Evolutionary conservation across 2,113 vertebrate genomes (phyloP).

Genomic region (Crocuta crocuta): DNA sequence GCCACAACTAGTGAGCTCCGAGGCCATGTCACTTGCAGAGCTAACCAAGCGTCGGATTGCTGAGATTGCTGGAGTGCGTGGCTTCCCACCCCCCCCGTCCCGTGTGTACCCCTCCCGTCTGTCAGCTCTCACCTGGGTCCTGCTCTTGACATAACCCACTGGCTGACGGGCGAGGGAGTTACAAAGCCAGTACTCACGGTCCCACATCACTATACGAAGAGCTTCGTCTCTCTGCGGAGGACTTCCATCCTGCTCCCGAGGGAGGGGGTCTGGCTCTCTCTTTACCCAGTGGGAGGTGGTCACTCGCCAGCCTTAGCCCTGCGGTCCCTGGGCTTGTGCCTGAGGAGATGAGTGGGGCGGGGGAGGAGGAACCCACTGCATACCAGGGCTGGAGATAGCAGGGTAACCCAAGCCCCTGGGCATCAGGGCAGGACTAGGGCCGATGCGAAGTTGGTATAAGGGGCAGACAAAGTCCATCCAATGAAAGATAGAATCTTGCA

Average conservation of each 20-base stretch:
- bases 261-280: not conserved
- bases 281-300: not conserved
- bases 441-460: no score
- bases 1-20: not conserved
- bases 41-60: not conserved
- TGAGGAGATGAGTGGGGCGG: not conserved
- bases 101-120: rapidly evolving
- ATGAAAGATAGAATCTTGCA: not conserved
- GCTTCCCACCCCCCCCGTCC: no score
- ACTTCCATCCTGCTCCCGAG: not conserved
- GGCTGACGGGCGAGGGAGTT: no score
- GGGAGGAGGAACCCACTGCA: not conserved
- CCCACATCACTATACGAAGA: not conserved
- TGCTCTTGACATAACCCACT: no score
- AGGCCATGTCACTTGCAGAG: not conserved
- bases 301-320: not conserved
- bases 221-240: not conserved
- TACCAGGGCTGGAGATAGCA: rapidly evolving
- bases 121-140: not conserved
- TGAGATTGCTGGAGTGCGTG: rapidly evolving
- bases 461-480: not conserved
- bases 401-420: not conserved
- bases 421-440: not conserved
- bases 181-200: not conserved
- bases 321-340: not conserved